Base-by-base conservation (phyloP, 2,888 invertebrate genomes). In the Machimus atricapillus region DNA sequence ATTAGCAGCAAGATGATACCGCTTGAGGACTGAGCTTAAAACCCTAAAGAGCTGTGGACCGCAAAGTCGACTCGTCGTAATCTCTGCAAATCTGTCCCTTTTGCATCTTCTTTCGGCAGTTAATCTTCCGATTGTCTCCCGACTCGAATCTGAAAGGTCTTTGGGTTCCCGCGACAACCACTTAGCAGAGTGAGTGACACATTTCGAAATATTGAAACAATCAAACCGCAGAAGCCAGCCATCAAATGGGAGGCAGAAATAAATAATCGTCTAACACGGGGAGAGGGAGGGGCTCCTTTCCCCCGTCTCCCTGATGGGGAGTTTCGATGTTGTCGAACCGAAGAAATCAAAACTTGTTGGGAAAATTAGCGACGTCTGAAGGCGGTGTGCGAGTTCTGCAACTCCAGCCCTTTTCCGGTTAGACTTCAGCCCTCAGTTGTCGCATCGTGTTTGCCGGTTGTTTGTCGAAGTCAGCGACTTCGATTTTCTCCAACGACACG, bases 371-470 rank as follows among this genome's bases (percentile, higher is more conserved):
- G 43, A 37, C 43, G 43, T 78, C 43, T 40, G 78, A 43, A 8
- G 43, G 37, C 23, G 78, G 43, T 14, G 9, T 43, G 14, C 43
- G 19, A 43, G n/a, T 5, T 46, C 16, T 23, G 16, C 23, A 79
- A 12, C 8, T 82, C 43, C 37, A 23, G 23, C 81, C 43, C 34
- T 82, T 56, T 82, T 56, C 58, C 58, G 81, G 56, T 52, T 52
- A n/a, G 81, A 58, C 40, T 83, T 27, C 19, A 23, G 37, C 85
- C 46, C 58, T 58, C 52, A 31, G 74, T 74, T 74, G 74, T 74
- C 85, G 73, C 43, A 52, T 31, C 85, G 74, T 74, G 85, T 85
- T 83, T 83, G 40, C 66, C 66, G 66, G 46, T 85, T 85, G 85
- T 85, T 85, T 85, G 85, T 46, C 46, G 43, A 74, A 83, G 82